phyloP scores from a whole-genome alignment of 2,888 invertebrate genomes.

The Microdon myrmicae region DNA sequence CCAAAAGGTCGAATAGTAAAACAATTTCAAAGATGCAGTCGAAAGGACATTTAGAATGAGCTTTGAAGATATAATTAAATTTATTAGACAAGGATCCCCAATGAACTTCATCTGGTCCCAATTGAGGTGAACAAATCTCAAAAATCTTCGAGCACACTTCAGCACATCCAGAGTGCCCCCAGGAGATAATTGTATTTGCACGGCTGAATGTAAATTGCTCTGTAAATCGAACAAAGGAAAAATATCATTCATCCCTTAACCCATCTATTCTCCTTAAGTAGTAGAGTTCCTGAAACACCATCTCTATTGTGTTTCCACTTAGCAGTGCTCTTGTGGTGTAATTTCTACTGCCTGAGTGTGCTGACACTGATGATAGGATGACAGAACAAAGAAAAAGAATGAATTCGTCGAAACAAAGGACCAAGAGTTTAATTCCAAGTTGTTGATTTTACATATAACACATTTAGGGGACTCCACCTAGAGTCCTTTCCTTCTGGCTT shows the following conservation, averaged over 20 bases:
- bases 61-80: no score
- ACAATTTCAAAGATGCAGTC: no score
- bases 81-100: neutral
- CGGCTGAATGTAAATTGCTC: conserved; percentile 11
- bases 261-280: conserved; percentile 8
- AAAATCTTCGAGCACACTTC: conserved; percentile 11
- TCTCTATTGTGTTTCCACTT: conserved; percentile 19
- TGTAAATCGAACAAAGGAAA: neutral
- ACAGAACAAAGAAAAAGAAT: neutral
- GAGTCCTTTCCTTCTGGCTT: conserved; percentile 4
- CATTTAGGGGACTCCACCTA: conserved; percentile 1
- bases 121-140: conserved; percentile 6
- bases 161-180: conserved; percentile 13
- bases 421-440: conserved; percentile 34
- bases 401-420: conserved; percentile 29
- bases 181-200: conserved; percentile 38
- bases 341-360: conserved; percentile 8
- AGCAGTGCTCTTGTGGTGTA: conserved; percentile 27
- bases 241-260: neutral
- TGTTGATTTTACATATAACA: conserved; percentile 41
- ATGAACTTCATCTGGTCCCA: neutral
- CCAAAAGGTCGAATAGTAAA: no score
- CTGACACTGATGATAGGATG: conserved; percentile 16
- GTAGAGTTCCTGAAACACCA: conserved; percentile 15
- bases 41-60: no score